phyloP scores from a whole-genome alignment of 2,888 invertebrate genomes.

The Lithophane ornitopus region DNA sequence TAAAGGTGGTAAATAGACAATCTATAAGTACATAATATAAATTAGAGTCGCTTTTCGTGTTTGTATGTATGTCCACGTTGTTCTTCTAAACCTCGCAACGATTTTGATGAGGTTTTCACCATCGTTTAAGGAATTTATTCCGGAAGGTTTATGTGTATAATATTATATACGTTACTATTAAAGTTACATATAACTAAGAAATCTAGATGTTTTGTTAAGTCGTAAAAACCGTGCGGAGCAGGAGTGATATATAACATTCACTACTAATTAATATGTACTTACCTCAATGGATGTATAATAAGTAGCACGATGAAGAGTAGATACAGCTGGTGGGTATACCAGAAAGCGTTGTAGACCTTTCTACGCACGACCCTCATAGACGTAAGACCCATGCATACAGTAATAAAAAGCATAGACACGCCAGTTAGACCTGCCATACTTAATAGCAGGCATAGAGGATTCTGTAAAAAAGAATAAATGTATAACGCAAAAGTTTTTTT shows the following conservation, averaged over 20 bases:
- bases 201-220: too few species aligned
- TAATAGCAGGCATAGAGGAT: constrained; percentile 79
- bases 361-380: constrained; percentile 85
- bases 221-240: too few species aligned
- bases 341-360: constrained; percentile 88
- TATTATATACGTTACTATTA: too few species aligned
- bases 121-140: too few species aligned
- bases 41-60: too few species aligned
- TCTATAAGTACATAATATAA: too few species aligned
- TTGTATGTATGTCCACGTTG: too few species aligned
- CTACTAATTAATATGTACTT: constrained; percentile 56
- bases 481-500: background rate
- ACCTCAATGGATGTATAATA: constrained; percentile 90
- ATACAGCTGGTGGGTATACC: constrained; percentile 89
- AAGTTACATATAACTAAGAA: too few species aligned
- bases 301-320: constrained; percentile 86
- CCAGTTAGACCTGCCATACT: constrained; percentile 87
- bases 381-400: constrained; percentile 84
- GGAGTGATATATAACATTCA: background rate
- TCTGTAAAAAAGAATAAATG: constrained; percentile 76
- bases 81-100: too few species aligned
- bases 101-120: too few species aligned
- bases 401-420: constrained; percentile 84
- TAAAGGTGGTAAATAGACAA: background rate
- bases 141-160: too few species aligned